Conservation (phyloP, 2,113 vertebrate species). For the Turdus rufiventris region DNA sequence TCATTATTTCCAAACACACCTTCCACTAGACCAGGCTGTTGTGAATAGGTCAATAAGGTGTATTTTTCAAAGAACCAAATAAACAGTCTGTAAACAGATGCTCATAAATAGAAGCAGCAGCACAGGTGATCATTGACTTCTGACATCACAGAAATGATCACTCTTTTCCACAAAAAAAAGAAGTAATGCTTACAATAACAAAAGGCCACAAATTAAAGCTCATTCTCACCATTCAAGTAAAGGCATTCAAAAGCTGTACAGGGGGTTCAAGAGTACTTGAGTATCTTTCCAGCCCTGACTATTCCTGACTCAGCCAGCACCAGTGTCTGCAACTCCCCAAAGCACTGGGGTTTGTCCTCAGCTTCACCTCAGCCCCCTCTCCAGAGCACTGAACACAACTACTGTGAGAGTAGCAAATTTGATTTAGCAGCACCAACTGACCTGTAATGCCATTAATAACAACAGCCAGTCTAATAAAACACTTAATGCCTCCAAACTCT, state of each 20-base stretch:
- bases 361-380: background rate
- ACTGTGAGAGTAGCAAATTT: background rate
- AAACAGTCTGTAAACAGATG: background rate
- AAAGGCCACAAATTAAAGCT: background rate
- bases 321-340: background rate
- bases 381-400: background rate
- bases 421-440: background rate
- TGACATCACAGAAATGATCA: background rate
- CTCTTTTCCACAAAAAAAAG: background rate
- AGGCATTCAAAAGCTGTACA: background rate
- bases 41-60: background rate
- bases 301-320: background rate
- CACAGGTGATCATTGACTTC: background rate
- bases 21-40: background rate
- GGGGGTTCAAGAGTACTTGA: background rate
- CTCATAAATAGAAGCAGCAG: background rate
- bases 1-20: background rate
- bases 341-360: background rate
- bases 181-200: background rate
- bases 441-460: background rate
- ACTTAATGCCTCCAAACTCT: background rate
- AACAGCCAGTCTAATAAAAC: background rate
- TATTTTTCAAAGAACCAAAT: background rate
- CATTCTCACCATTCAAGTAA: background rate
- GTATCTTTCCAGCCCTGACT: background rate